Percentiles rank a stretch among this genome's conserved stretches.
Evolutionary conservation across 2,888 invertebrate species (phyloP).

Genomic region (Acronicta psi): DNA sequence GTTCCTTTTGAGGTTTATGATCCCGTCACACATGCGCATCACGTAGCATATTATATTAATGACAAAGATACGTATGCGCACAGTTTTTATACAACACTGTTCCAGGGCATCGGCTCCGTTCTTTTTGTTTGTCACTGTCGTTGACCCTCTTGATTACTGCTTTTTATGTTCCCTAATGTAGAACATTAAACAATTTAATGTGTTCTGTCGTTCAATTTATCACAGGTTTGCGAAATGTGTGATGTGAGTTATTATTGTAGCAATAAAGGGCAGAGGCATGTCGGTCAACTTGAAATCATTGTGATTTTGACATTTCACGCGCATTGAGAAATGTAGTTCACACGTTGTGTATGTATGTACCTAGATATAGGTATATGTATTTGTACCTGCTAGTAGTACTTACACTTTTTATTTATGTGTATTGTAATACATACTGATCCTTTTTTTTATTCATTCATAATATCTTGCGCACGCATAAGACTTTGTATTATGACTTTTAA

Average conservation of each 20-base stretch:
- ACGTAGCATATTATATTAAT: slow-evolving; percentile 57
- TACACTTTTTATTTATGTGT: too few relatives aligned
- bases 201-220: slow-evolving; percentile 30
- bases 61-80: slow-evolving; percentile 12
- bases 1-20: slow-evolving; percentile 61
- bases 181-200: slow-evolving; percentile 38
- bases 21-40: slow-evolving; percentile 58
- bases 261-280: slow-evolving; percentile 34
- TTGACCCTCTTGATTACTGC: slow-evolving; percentile 35
- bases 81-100: slow-evolving; percentile 16
- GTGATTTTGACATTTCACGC: slow-evolving; percentile 38
- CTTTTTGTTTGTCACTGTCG: slow-evolving; percentile 22
- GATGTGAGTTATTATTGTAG: slow-evolving; percentile 29
- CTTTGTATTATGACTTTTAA: too few relatives aligned
- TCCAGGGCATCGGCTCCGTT: slow-evolving; percentile 14
- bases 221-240: slow-evolving; percentile 36
- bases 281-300: slow-evolving; percentile 30
- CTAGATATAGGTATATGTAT: not conserved
- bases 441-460: too few relatives aligned
- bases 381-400: not conserved
- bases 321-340: slow-evolving; percentile 29
- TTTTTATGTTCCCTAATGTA: slow-evolving; percentile 27
- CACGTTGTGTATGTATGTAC: too few relatives aligned
- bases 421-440: too few relatives aligned
- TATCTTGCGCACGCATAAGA: too few relatives aligned